These are phyloP conservation scores for Gouania willdenowi DNA, from an alignment of 2,797 vertebrate genomes.

Conservation along the genomic window DNA sequence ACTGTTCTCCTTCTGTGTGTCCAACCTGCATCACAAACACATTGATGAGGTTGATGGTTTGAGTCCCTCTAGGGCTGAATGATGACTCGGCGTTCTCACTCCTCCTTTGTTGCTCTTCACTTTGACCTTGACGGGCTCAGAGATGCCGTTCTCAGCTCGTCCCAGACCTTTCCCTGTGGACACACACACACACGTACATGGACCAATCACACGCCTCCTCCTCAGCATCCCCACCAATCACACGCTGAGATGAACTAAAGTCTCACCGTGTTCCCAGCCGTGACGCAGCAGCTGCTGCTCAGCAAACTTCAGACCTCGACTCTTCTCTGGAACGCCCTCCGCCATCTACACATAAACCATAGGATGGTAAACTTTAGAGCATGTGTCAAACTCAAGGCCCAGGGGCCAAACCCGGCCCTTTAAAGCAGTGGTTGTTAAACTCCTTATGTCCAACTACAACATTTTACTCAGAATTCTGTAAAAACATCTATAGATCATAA, in stretches of 20 bases:
- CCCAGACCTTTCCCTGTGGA: constrained; percentile 87
- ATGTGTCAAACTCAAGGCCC: too few species aligned
- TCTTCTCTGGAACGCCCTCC: constrained; percentile 46
- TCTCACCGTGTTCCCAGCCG: constrained; percentile 73
- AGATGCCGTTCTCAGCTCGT: constrained; percentile 80
- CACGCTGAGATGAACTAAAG: neutral
- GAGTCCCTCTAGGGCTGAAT: too few species aligned
- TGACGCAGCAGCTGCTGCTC: constrained; percentile 73
- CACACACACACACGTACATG: neutral
- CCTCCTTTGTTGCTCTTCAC: constrained; percentile 87
- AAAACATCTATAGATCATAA: too few species aligned
- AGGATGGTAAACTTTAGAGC: too few species aligned
- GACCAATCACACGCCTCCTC: too few species aligned
- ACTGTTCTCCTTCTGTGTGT: constrained; percentile 84
- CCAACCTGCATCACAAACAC: constrained; percentile 67
- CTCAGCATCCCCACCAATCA: too few species aligned
- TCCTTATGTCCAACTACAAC: too few species aligned
- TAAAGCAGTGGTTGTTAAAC: too few species aligned
- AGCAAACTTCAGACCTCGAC: constrained; percentile 66
- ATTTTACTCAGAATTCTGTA: too few species aligned
- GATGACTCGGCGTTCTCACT: constrained; percentile 63
- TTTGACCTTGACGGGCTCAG: constrained; percentile 85
- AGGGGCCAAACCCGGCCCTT: too few species aligned
- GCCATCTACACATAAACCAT: constrained; percentile 55
- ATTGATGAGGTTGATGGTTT: too few species aligned